Conservation (phyloP, 2,113 vertebrate genomes). For the Syrrhaptes paradoxus region DNA sequence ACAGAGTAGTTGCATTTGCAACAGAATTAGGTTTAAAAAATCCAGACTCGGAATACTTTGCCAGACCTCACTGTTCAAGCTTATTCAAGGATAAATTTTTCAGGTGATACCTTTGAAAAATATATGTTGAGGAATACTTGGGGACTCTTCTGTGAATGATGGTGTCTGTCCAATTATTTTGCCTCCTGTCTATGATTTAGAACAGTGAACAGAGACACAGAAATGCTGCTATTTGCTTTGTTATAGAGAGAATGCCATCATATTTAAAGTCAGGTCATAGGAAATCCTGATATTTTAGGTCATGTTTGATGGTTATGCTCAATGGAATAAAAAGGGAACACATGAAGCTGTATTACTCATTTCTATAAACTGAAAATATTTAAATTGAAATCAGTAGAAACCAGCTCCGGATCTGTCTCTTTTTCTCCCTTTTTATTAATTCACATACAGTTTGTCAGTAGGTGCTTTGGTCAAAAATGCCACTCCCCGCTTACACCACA, state of each 20-base stretch:
- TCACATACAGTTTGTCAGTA: background rate
- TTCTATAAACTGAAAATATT: background rate
- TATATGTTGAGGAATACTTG: background rate
- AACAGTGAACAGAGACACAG: background rate
- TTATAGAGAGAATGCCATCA: background rate
- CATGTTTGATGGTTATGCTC: background rate
- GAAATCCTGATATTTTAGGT: background rate
- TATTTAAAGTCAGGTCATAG: background rate
- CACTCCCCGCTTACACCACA: background rate
- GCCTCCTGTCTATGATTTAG: background rate
- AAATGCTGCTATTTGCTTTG: background rate
- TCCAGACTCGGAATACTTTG: slow-evolving; percentile 7
- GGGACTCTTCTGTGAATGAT: background rate
- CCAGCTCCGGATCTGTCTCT: background rate
- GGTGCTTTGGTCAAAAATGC: background rate
- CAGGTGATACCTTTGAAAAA: slow-evolving; percentile 27
- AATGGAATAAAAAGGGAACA: background rate
- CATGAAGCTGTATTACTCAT: background rate
- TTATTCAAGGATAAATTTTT: slow-evolving; percentile 26
- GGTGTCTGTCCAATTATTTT: background rate
- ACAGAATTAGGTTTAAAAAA: slow-evolving; percentile 32
- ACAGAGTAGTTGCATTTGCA: slow-evolving; percentile 49
- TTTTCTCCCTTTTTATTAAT: background rate
- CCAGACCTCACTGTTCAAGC: slow-evolving; percentile 18
- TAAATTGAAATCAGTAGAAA: background rate